These are phyloP conservation scores for Zosterops borbonicus DNA, from an alignment of 2,113 vertebrate genomes.

Conservation along the genomic window DNA sequence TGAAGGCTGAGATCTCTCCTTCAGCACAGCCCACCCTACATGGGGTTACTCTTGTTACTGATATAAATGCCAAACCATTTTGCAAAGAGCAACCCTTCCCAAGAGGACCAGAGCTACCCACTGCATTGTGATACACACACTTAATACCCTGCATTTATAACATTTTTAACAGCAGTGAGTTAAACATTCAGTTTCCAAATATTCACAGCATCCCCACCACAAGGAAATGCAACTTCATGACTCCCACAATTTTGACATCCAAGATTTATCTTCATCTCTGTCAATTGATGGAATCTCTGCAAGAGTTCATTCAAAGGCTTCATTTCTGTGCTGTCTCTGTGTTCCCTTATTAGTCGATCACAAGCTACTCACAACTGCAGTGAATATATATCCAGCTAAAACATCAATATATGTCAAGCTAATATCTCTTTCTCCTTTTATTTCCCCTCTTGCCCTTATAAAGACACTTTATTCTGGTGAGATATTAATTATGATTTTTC, in stretches of 20 bases:
- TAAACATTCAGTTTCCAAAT: background rate
- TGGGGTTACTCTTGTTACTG: rapidly evolving
- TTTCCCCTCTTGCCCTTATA: background rate
- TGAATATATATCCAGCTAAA: background rate
- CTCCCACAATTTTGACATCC: background rate
- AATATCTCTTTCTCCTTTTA: background rate
- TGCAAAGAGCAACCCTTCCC: background rate
- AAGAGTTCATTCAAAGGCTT: background rate
- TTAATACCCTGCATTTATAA: background rate
- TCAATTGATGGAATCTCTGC: background rate
- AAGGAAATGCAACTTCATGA: background rate
- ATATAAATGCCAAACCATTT: background rate
- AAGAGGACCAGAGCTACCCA: background rate
- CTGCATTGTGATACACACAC: background rate
- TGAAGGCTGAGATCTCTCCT: background rate
- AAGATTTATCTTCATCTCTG: background rate
- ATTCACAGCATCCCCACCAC: background rate
- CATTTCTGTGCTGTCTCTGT: background rate
- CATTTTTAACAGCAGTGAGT: background rate
- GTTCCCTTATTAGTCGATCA: background rate
- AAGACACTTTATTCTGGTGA: constrained; percentile 27
- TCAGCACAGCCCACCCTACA: background rate
- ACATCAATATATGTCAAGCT: background rate
- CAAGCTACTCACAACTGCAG: background rate
- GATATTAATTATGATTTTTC: constrained; percentile 63